Base-by-base conservation (phyloP, 2,888 invertebrate species). In the Rotaria socialis region DNA sequence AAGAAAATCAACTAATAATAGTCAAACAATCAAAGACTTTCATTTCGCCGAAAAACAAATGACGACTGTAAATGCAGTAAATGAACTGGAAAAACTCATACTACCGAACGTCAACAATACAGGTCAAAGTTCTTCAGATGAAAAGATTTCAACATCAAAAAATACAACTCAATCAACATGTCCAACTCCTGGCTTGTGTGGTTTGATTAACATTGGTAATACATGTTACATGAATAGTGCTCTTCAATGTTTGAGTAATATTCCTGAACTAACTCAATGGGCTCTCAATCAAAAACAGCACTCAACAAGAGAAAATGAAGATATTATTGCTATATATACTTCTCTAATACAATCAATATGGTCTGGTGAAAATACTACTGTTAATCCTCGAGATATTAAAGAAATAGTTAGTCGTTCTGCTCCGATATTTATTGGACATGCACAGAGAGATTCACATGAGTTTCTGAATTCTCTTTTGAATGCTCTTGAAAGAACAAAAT, bases 381-480 rank as follows among this genome's bases (percentile, higher is more conserved):
- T 47, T 24, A 47, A 47, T 47, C 80, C 47, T n/a, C 10, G 8
- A 47, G 47, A 47, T 24, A 24, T 80, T 1, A 80, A 47, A 80
- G 2, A 43, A 11, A 14, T 43, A 1, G 47, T 80, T 80, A 47
- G 80, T 47, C 22, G n/a, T 11, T n/a, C 8, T 11, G 47, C 80
- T 80, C 14, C 80, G n/a, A 80, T 47, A 80, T 80, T 80, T 80
- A 5, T 19, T 47, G n/a, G 24, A n/a, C 47, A 47, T 47, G 24
- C 5, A 11, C 47, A 47, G n/a, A 80, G n/a, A 80, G 80, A 47
- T 80, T 80, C 47, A 47, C 24, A 80, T 11, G 24, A 47, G 47
- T 47, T 80, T 80, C 47, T 80, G 75, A 80, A 80, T 80, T 47
- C 47, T 11, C 47, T 80, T 43, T 47, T 80, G 35, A 80, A 47